Base-by-base conservation (phyloP, 2,888 invertebrate genomes). In the Himalopsyche tibetana region DNA sequence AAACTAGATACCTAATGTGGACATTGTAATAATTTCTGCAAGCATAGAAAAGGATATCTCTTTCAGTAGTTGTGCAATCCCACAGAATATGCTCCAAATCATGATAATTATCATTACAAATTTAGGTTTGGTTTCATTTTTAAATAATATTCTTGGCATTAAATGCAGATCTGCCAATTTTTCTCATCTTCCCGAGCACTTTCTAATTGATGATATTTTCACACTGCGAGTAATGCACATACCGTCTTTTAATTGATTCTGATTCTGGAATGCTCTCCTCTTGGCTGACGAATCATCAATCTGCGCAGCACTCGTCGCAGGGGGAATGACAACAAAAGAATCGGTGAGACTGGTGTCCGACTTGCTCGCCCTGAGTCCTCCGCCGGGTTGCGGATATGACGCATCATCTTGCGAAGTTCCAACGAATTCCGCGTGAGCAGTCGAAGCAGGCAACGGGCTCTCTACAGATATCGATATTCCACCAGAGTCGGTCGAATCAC, bases 321-420 rank as follows among this genome's bases (percentile, higher is more conserved):
- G 95, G 0, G 94, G 93, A 17, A 98, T 94, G 89, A 98, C 94
- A 3, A 98, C 97, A 92, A 98, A 98, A 40, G 98, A 97, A 91
- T 98, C 98, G 0, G 97, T 97, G 28, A 98, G 94, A 90, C 97
- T 98, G 0, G 97, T 98, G 91, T 98, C 98, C 4, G 97, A 97
- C 93, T 98, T 98, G 92, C 98, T 98, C 11, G 96, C 94, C 82
- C 97, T 94, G 89, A 98, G 94, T 0, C 95, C 95, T 42, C 92
- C 92, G 90, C 91, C 91, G 90, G 88, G 84, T 91, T 91, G 87
- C 82, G 88, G 42, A 79, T 85, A 87, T 6, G 85, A 42, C 19
- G 74, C 85, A 84, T 89, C 86, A 80, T 89, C 88, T 81, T 88
- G 89, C 28, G 87, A 87, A 79, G 79, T 40, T 15, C 80, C 83